Evolutionary conservation across 2,797 vertebrate species (phyloP).

Genomic region (Cynopterus sphinx): DNA sequence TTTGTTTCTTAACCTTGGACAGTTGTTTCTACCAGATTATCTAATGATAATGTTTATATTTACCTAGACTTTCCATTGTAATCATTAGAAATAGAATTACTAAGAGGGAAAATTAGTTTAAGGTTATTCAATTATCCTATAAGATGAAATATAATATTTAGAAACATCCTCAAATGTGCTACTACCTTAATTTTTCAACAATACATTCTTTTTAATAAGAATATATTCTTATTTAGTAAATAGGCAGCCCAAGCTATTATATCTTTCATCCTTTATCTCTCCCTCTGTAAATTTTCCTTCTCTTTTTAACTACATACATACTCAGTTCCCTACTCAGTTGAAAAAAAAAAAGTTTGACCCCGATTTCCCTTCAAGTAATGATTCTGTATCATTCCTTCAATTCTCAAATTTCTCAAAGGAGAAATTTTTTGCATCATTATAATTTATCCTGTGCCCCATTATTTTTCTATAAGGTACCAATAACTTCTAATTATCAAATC

Average conservation of each 20-base stretch:
- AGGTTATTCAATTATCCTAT: background rate
- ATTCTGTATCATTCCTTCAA: background rate
- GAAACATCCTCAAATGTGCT: constrained; percentile 3
- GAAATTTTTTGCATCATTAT: background rate
- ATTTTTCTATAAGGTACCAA: background rate
- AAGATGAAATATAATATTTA: constrained; percentile 33
- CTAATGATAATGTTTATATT: background rate
- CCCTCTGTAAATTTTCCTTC: background rate
- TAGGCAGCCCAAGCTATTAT: background rate
- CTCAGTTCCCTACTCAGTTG: background rate
- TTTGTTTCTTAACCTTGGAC: background rate
- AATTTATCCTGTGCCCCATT: background rate
- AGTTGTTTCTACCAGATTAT: background rate
- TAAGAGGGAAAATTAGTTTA: background rate
- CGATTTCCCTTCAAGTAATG: background rate
- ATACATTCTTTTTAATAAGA: background rate
- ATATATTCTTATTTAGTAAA: too few species aligned
- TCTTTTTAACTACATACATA: background rate
- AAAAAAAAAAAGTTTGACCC: background rate
- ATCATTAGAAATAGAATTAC: background rate
- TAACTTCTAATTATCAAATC: background rate
- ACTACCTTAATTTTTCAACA: background rate
- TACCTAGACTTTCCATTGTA: background rate
- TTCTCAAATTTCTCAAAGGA: background rate
- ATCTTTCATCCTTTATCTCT: background rate